Conservation (phyloP, 2,888 invertebrate species). For the Frankliniella fusca region DNA sequence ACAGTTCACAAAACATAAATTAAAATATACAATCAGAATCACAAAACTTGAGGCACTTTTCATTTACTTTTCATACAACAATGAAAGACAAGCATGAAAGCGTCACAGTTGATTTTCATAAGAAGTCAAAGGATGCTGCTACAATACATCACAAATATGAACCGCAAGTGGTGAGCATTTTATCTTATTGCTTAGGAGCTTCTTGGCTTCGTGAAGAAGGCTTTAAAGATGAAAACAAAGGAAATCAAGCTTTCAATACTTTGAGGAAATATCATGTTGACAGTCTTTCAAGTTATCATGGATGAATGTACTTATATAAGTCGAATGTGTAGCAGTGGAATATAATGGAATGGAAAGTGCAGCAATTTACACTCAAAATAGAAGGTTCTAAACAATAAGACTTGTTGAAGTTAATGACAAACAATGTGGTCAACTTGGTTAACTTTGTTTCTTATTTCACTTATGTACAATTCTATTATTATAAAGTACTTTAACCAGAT, state of each 20-base stretch:
- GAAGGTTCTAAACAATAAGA: constrained; percentile 2
- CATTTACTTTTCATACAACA: constrained; percentile 1
- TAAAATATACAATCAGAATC: constrained; percentile 15
- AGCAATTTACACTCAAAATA: constrained; percentile 9
- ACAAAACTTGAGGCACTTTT: constrained; percentile 11
- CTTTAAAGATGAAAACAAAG: constrained; percentile 13
- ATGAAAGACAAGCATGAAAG: constrained; percentile 1
- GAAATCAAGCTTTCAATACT: constrained; percentile 26
- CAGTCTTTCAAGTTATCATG: constrained; percentile 26
- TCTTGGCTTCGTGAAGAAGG: neutral
- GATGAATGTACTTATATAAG: constrained; percentile 18
- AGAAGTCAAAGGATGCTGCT: neutral
- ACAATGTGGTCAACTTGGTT: constrained; percentile 21
- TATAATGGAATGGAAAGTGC: constrained; percentile 20
- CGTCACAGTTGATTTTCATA: neutral
- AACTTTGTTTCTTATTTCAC: constrained; percentile 26
- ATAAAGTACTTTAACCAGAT: constrained; percentile 25
- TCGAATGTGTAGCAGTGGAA: constrained; percentile 26
- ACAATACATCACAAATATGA: neutral
- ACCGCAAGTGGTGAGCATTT: constrained; percentile 14
- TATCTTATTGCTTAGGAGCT: constrained; percentile 20
- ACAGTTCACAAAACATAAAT: constrained; percentile 9
- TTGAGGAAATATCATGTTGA: constrained; percentile 25
- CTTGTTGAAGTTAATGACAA: constrained; percentile 24
- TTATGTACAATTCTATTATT: constrained; percentile 23